Evolutionary conservation across 2,888 invertebrate genomes (phyloP), one percentile per base, ranked within the genome.

Genomic region (Heliconius ismenius): DNA sequence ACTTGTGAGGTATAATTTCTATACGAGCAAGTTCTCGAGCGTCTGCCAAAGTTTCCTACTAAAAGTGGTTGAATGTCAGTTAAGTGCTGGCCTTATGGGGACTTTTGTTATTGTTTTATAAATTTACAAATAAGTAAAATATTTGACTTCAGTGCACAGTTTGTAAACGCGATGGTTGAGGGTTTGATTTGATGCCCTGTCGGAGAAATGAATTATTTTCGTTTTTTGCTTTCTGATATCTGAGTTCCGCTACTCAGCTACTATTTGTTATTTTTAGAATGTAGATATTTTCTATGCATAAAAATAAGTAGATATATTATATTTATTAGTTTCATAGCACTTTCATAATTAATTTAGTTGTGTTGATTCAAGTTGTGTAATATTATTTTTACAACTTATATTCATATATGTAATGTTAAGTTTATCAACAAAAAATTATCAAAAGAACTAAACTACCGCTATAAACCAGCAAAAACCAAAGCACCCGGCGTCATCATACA

Each of bases 41-140:
- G 73, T 73, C 73, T 73, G 62, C 43, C 11, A 63, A 63, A 73
- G 21, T 73, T 73, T 63, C 39, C 62, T 26, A 62, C 60, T 62
- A 18, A 62, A 73, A 62, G 32, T 70, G 7, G 32, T 70, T 32
- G 58, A 58, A 70, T 58, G 70, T 58, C 58, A 70, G 70, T 58
- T 70, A 58, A 70, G 36, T 70, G 58, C n/a, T 58, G 2, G 32
- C n/a, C 49, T 70, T 58, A 36, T 70, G 28, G 28, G 21, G 24
- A 21, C 43, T 68, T 49, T 26, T 49, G 10, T 58, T 58, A n/a
- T 58, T 58, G n/a, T 58, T 3, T 58, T 58, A 10, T n/a, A 58
- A 58, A 58, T 58, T 58, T 58, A 58, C 58, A n/a, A n/a, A 10
- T 58, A 58, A 58, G 10, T 58, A n/a, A 58, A 58, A n/a, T 58